Evolutionary conservation across 2,113 vertebrate genomes (phyloP), one percentile per base, ranked within the genome.

Genomic region (Vulpes lagopus): DNA sequence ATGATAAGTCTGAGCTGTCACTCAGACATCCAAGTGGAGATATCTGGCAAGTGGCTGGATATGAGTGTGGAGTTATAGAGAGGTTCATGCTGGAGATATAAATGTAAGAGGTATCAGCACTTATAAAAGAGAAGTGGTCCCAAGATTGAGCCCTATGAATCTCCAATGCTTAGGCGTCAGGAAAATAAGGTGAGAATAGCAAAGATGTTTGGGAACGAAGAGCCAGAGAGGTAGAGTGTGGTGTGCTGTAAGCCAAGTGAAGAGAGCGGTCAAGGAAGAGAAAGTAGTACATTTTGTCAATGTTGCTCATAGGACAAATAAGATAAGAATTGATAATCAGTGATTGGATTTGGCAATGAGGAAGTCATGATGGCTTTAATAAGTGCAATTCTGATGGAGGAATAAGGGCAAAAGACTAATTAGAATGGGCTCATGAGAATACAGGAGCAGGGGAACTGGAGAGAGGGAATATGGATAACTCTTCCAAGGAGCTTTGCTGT

Each of bases 131-230:
- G 55, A 96, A 89, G 30, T 49, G 43, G 16, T 20, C 25, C 73
- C 11, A 59, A 67, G 25, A 91, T 53, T 55, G 27, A 92, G 49
- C 67, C 92, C 49, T 67, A 38, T 91, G 57, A 19, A 69, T 94
- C 32, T 78, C 23, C 49, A 32, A 11, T 62, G 92, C 81, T 64
- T 78, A 78, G 59, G 19, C 17, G 3, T 32, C 43, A 92, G 35
- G 27, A 73, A 94, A 20, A 55, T 76, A 86, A 89, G 53, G 35
- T 43, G 1, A 23, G 64, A 43, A 79, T 59, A 92, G 59, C 22
- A 43, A 95, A 76, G 23, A 11, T n/a, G 64, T 88, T 95, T 81
- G 71, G 57, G 60, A 92, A 88, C 95, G 32, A 89, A 95, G 8
- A 76, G 43, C 51, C 25, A 85, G 19, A 82, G 53, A 81, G 12